Base-by-base conservation (phyloP, 2,113 vertebrate genomes). In the Acrocephalus kingi region DNA sequence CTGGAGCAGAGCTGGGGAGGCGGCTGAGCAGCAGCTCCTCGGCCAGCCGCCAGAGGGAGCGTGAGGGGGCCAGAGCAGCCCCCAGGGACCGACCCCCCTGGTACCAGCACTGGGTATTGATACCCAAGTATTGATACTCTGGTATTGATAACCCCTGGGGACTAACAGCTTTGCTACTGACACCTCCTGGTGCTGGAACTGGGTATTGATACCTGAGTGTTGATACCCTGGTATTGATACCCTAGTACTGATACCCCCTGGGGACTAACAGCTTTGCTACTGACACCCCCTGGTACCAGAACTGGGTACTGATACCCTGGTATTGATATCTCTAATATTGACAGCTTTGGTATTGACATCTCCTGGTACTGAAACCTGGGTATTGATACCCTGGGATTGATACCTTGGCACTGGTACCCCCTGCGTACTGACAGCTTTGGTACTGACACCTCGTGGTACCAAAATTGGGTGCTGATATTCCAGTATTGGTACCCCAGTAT, bases 41-140 rank as follows among this genome's bases (percentile, higher is more conserved):
- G 4, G 61, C 33, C 30, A 22, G 56, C 94, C 92, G 35, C 94
- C 92, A 95, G 94, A 94, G 92, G 94, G 94, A 55, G 76, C 89
- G 2, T 23, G 35, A 16, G 41, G 22, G 63, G 54, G 46, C 9
- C 0, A 4, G n/a, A 55, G 8, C 5, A 3, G 49, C 30, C 39
- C 51, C 54, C n/a, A 0, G 39, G 54, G 31, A 41, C 7, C 2
- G 51, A 8, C 30, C 24, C 43, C 43, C 43, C 15, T 45, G 43
- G 43, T 45, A 16, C 43, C 15, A 16, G 43, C 7, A 16, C 43
- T 43, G 43, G 4, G 16, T 3, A 59, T 5, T 37, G 43, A 6
- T 16, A 39, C 7, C 27, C 14, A 1, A 1, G 37, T 4, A 41
- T 8, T 41, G 21, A 5, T 24, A 18, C 1, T 20, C 18, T 8